A percentile compares a stretch with the other conserved stretches of the same genome.
Evolutionary conservation across 2,888 invertebrate genomes (phyloP).

Genomic region (Caenorhabditis angaria): DNA sequence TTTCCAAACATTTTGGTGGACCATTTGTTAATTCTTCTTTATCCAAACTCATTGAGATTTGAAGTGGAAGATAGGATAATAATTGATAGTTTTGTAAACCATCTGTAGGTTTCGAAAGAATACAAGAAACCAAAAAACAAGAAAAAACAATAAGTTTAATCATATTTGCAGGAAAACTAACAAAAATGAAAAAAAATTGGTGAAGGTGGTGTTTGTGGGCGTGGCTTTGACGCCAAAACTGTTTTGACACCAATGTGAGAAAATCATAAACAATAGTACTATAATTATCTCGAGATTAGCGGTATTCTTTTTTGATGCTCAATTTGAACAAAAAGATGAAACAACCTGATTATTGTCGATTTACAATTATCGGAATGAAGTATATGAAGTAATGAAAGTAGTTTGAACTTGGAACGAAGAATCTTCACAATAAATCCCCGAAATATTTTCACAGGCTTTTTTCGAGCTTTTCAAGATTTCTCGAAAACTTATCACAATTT

Average conservation of each 20-base stretch:
- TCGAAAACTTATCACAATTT: no score
- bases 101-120: conserved; percentile 1
- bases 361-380: no score
- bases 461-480: no score
- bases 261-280: not conserved
- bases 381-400: no score
- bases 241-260: not conserved
- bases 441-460: no score
- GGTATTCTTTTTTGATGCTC: not conserved
- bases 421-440: no score
- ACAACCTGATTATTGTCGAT: no score
- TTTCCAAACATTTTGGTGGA: conserved; percentile 3
- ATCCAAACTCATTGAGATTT: not conserved
- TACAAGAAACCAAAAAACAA: not conserved
- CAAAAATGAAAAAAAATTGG: not conserved
- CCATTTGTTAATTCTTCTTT: not conserved
- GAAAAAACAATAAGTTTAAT: not conserved
- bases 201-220: not conserved
- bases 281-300: not conserved
- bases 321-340: no score
- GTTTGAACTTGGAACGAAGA: no score
- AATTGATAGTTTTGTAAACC: conserved; percentile 8
- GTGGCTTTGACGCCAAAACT: not conserved
- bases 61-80: not conserved
- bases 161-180: not conserved